Evolutionary conservation across 2,888 invertebrate genomes (phyloP), one percentile per base, ranked within the genome.

Genomic region (Allacma fusca): DNA sequence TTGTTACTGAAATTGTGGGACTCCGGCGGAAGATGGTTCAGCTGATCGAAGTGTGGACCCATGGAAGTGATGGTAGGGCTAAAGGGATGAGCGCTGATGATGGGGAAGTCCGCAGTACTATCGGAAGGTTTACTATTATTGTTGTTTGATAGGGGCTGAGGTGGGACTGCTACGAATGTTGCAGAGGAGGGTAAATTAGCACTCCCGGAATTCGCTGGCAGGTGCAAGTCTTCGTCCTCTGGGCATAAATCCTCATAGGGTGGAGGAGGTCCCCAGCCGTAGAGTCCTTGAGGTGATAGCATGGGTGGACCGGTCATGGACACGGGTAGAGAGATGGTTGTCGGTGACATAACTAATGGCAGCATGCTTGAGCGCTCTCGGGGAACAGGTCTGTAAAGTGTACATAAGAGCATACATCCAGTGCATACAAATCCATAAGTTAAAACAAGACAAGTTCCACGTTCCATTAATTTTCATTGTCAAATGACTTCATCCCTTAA

Each of bases 181-280:
- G 70, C 24, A 23, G 50, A 26, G 2, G 71, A 26, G 21, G 64
- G 21, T 16, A 43, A n/a, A 43, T 23, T 69, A 34, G 28, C 24
- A 26, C 29, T 59, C 19, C 23, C 26, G 57, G 73, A 29, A 26
- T 21, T 29, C 23, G 43, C 40, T 69, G 69, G 40, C 28, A 29
- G 28, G 24, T 69, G 44, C 4, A 28, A 21, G 16, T 43, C 23
- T 40, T 40, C 69, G 9, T 43, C n/a, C 26, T 40, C 24, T 24
- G 62, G 62, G 23, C 62, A 26, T 62, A 62, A 62, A 62, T 78
- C 76, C 57, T 81, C 79, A 57, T 83, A 83, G 1, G 83, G 80
- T n/a, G 83, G 83, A 4, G 83, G 83, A 21, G 83, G 83, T 4
- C 82, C 83, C 83, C 83, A 83, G 1, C 75, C 78, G 9, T 78